Base-by-base conservation (phyloP, 23 tunicate species). In the Phallusia fumigata region DNA sequence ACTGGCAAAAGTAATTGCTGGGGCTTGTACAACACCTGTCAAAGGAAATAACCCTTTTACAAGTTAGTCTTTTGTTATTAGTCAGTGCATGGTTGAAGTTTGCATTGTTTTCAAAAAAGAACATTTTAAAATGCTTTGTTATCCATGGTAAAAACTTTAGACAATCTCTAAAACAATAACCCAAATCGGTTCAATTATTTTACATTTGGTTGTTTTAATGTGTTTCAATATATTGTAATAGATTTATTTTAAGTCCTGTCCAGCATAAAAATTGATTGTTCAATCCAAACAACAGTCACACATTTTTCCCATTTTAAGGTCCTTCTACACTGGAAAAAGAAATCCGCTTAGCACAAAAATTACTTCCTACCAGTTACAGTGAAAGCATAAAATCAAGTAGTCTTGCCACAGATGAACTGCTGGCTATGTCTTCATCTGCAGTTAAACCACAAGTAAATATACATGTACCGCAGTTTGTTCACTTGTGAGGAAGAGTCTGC, bases 1-100 rank as follows among this genome's bases (percentile, higher is more conserved):
- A 44, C 53, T 84, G 64, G 88, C 88, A 19, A 77, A 77, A 30
- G 28, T 65, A 30, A n/a, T 84, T 0, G 35, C 88, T 18, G 79
- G 64, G 74, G 30, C 40, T 74, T 74, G 77, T 30, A 30, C 28
- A 3, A 74, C 77, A 3, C 77, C 77, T 21, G 40, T 74, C 77
- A 74, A 74, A 19, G 31, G 13, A 19, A 33, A 13, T 0, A 6
- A 32, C 31, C 3, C 5, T 10, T 1, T 24, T 32, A 74, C 45
- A 33, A 31, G 77, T 32, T 11, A 21, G 69, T 24, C 8, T 13
- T 6, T 58, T 58, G 26, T 22, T 8, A 8, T 21, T 58, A 58
- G 8, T 40, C 47, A 40, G 10, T 40, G 10, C 69, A 11, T 6
- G 8, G 16, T 16, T 58, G 28, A 8, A 21, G 69, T 58, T 6